Conservation (phyloP, 2,888 invertebrate species). For the Gisinianus flammeolus region DNA sequence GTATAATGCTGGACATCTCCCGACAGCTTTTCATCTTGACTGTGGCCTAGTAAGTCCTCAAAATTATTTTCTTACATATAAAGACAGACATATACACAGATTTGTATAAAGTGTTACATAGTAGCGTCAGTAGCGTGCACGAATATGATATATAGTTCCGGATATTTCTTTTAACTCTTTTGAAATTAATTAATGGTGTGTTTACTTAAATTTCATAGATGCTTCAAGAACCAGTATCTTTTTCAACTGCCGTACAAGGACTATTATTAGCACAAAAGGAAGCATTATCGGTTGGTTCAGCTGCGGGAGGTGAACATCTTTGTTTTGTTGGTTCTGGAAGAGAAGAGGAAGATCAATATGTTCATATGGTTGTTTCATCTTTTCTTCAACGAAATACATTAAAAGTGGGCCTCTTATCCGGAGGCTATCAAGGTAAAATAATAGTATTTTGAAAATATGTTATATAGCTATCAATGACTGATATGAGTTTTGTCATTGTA, state of each 20-base stretch:
- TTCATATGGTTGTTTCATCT: constrained; percentile 97
- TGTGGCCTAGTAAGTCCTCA: constrained; percentile 80
- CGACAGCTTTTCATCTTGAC: constrained; percentile 97
- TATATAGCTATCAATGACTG: no score
- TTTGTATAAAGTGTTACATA: constrained; percentile 61
- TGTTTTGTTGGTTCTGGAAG: constrained; percentile 69
- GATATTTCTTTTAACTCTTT: background rate
- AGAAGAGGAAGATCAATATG: constrained; percentile 88
- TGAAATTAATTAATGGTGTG: background rate
- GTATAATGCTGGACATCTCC: constrained; percentile 94
- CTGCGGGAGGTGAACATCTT: constrained; percentile 85
- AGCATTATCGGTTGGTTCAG: constrained; percentile 82
- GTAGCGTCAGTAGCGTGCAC: no score
- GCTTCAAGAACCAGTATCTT: constrained; percentile 94
- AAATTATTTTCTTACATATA: background rate
- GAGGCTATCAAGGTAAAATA: constrained; percentile 76
- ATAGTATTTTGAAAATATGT: no score
- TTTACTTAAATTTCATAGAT: constrained; percentile 67
- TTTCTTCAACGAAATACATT: constrained; percentile 92
- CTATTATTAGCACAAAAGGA: constrained; percentile 86
- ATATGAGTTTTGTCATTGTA: no score
- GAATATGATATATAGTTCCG: background rate
- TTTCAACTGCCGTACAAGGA: constrained; percentile 92
- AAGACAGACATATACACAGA: no score
- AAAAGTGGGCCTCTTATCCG: constrained; percentile 89